Conservation (phyloP, 2,113 vertebrate genomes). For the Galbula dea region DNA sequence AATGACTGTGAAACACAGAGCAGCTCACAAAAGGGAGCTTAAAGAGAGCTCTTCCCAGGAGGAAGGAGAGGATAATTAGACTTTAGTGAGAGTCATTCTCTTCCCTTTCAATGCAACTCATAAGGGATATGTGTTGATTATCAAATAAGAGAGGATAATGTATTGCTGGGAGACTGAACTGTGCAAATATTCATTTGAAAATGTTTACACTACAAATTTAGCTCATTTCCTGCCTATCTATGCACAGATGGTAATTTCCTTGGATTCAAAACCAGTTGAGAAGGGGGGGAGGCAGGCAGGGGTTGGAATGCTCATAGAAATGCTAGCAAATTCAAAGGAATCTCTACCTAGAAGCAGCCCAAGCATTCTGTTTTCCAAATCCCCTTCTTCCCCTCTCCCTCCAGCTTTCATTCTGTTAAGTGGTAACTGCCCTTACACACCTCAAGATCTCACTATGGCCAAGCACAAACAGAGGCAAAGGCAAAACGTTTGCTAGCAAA, state of each 20-base stretch:
- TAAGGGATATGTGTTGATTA: slow-evolving; percentile 59
- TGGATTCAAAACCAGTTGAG: neutral
- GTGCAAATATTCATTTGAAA: slow-evolving; percentile 64
- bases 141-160: slow-evolving; percentile 58
- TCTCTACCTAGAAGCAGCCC: neutral
- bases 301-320: neutral
- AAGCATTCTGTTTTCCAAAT: neutral
- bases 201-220: slow-evolving; percentile 65
- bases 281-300: neutral
- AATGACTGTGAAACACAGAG: neutral
- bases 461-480: neutral
- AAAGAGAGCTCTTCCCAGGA: slow-evolving; percentile 43
- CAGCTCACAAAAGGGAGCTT: slow-evolving; percentile 13
- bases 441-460: neutral
- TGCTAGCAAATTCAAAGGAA: neutral
- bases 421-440: neutral
- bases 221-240: slow-evolving; percentile 56
- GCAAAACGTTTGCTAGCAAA: neutral
- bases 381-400: neutral
- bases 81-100: slow-evolving; percentile 55
- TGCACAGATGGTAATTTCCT: slow-evolving; percentile 49
- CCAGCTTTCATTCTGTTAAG: neutral
- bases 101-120: slow-evolving; percentile 34
- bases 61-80: slow-evolving; percentile 49
- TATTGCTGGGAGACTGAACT: slow-evolving; percentile 51